Conservation (phyloP, 2,113 vertebrate genomes). For the Emydocephalus ijimae region DNA sequence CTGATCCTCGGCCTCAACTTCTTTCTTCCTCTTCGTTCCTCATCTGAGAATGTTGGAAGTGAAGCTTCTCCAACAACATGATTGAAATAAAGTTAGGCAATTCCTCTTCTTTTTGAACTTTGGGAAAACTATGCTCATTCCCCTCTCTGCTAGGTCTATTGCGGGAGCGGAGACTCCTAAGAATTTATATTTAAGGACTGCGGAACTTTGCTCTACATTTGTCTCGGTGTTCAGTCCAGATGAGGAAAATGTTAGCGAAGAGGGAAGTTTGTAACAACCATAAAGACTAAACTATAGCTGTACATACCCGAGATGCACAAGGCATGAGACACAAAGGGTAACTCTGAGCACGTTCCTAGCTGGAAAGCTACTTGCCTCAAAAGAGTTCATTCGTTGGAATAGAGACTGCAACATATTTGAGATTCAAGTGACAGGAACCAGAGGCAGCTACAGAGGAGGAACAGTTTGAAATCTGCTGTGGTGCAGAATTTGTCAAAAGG, state of each 20-base stretch:
- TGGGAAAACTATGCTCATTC: not conserved
- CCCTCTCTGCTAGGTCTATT: not conserved
- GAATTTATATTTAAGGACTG: not conserved
- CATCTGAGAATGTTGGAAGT: not conserved
- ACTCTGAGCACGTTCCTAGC: not conserved
- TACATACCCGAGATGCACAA: not conserved
- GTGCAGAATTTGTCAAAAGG: not conserved
- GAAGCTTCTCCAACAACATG: not conserved
- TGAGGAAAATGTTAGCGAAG: not conserved
- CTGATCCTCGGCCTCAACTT: not conserved
- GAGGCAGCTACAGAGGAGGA: not conserved
- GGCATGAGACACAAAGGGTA: not conserved
- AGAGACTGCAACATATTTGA: not conserved
- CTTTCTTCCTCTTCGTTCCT: not conserved
- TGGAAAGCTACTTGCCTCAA: not conserved
- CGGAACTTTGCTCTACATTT: not conserved
- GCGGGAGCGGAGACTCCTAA: not conserved
- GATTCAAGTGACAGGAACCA: not conserved
- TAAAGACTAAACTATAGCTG: not conserved
- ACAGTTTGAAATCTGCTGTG: not conserved
- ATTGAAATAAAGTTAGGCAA: not conserved
- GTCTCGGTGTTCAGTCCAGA: not conserved
- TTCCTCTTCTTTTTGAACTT: not conserved
- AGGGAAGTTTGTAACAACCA: slow-evolving; percentile 19
- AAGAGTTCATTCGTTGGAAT: not conserved